A percentile compares a stretch with the other conserved stretches of the same genome.
Conservation (phyloP, 2,113 vertebrate species). For the Corythornis cristatus region DNA sequence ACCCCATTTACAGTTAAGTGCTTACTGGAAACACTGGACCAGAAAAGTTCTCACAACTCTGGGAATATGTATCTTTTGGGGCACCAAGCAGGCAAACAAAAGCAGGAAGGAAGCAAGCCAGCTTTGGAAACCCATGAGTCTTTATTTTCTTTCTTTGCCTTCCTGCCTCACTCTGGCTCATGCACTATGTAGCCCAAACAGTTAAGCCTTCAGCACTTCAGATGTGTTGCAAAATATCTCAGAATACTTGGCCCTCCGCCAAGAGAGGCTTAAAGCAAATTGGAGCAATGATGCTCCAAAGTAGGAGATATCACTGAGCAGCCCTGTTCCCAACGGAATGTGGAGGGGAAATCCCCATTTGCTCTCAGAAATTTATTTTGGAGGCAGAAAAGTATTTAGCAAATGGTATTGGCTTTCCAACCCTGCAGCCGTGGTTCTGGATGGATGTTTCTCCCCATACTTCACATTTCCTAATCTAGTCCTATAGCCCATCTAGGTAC, state of each 20-base stretch:
- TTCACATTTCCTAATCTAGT: background rate
- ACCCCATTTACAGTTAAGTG: background rate
- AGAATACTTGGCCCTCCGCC: background rate
- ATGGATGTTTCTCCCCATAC: background rate
- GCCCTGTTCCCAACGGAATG: background rate
- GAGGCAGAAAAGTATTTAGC: background rate
- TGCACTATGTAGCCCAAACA: background rate
- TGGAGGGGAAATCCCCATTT: background rate
- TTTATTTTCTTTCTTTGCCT: constrained; percentile 38
- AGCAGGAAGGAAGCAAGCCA: constrained; percentile 64
- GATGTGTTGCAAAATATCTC: constrained; percentile 13
- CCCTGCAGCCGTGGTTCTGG: background rate
- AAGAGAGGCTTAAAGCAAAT: constrained; percentile 13
- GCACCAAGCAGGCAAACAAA: constrained; percentile 45
- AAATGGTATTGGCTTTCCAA: background rate
- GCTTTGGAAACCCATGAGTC: background rate
- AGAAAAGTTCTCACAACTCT: constrained; percentile 56
- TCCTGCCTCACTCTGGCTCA: background rate
- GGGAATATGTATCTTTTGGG: background rate
- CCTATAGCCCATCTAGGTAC: background rate
- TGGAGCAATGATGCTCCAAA: background rate
- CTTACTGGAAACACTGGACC: constrained; percentile 21
- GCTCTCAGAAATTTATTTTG: background rate
- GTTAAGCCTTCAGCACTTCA: background rate
- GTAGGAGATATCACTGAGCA: background rate